These are phyloP conservation scores for Drosophila neotestacea DNA, from an alignment of 2,888 invertebrate genomes.

Conservation along the genomic window DNA sequence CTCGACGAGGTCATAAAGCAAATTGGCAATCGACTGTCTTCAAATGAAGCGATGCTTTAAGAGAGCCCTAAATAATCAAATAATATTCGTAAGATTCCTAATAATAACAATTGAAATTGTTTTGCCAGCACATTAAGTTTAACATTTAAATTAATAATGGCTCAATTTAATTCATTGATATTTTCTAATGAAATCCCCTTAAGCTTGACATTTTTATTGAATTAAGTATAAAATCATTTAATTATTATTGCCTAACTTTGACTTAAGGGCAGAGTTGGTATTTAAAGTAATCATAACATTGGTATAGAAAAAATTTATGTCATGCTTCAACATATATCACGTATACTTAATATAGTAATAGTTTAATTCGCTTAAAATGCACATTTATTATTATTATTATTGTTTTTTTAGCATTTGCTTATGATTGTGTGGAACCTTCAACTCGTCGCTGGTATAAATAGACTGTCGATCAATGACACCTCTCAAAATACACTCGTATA, in stretches of 20 bases:
- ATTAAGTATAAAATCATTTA: constrained; percentile 21
- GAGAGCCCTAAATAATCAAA: neutral
- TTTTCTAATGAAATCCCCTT: constrained; percentile 31
- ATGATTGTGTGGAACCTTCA: constrained; percentile 31
- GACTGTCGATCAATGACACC: constrained; percentile 40
- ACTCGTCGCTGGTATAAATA: constrained; percentile 22
- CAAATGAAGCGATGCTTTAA: neutral
- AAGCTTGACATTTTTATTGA: constrained; percentile 27
- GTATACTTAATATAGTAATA: constrained; percentile 2
- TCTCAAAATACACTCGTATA: neutral
- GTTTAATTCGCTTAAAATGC: neutral
- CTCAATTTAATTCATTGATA: constrained; percentile 56
- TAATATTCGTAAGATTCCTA: constrained; percentile 15
- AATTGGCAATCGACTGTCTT: neutral
- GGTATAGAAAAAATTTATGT: neutral
- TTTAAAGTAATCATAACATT: neutral
- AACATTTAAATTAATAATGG: constrained; percentile 68
- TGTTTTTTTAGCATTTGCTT: constrained; percentile 3
- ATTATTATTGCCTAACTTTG: neutral
- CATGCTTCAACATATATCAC: neutral
- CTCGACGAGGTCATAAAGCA: neutral
- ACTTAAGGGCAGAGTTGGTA: constrained; percentile 3
- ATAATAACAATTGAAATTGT: constrained; percentile 37
- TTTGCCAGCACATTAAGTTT: constrained; percentile 54
- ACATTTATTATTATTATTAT: constrained; percentile 11